Conservation (phyloP, 2,888 invertebrate species). For the Dichetophora obliterata region DNA sequence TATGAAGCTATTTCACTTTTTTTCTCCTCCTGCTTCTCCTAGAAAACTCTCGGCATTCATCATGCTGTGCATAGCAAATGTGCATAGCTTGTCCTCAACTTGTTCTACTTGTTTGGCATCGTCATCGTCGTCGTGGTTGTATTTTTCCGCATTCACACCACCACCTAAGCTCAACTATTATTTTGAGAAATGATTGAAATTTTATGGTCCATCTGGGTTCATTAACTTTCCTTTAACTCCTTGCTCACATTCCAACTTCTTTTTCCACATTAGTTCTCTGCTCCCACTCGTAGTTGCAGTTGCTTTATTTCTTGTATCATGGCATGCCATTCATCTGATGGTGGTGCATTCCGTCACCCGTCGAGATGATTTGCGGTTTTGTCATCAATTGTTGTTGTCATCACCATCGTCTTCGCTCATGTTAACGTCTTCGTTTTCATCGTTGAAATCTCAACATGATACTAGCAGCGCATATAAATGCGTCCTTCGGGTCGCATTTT, state of each 20-base stretch:
- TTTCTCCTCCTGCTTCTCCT: not conserved
- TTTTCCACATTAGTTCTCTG: not conserved
- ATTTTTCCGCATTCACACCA: not conserved
- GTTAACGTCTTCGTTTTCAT: slow-evolving; percentile 5
- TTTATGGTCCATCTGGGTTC: slow-evolving; percentile 53
- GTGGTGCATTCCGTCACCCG: slow-evolving; percentile 31
- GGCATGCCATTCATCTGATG: not conserved
- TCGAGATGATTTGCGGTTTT: slow-evolving; percentile 39
- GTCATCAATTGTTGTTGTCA: slow-evolving; percentile 34
- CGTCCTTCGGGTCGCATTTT: slow-evolving; percentile 27
- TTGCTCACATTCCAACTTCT: not conserved
- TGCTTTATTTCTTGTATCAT: not conserved
- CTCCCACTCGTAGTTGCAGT: not conserved
- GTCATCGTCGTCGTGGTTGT: slow-evolving; percentile 1
- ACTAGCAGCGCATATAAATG: slow-evolving; percentile 33
- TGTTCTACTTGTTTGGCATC: not conserved
- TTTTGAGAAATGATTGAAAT: slow-evolving; percentile 61
- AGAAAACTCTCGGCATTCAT: not conserved
- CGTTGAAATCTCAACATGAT: slow-evolving; percentile 20
- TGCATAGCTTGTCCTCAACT: not conserved
- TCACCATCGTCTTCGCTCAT: slow-evolving; percentile 5
- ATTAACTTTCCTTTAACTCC: slow-evolving; percentile 43
- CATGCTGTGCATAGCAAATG: not conserved
- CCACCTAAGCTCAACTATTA: slow-evolving; percentile 35
- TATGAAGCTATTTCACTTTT: not conserved